Evolutionary conservation across 2,113 vertebrate species (phyloP), one percentile per base, ranked within the genome.

Genomic region (Ochotona curzoniae): DNA sequence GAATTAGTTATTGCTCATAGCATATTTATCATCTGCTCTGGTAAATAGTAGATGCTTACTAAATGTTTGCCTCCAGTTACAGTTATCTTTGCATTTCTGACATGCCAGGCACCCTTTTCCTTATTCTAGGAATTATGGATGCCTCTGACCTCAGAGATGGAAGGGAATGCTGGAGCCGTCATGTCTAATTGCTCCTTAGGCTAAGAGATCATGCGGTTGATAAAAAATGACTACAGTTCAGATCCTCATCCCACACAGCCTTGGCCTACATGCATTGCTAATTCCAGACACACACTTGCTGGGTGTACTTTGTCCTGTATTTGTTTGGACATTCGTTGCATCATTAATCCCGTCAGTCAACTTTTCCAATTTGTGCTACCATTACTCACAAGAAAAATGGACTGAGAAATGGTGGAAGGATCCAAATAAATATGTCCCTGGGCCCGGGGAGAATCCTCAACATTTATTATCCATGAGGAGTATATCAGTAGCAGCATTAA

Each of bases 291-390:
- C 23, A 32, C 15, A 60, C 8, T 76, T 76, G 26, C 70, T 75
- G 89, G 67, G 49, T 83, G 15, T 80, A 54, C 17, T 86, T 87
- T 83, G 71, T 73, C 64, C 17, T 70, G 1, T 35, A 66, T 83
- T 81, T 85, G 44, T 93, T 63, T 47, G 67, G 32, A 57, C 3
- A 21, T 8, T 89, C 18, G 54, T 6, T 87, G 35, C 13, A 83
- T 61, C 15, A 51, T 87, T 79, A 75, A 71, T 26, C 66, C 8
- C 51, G 21, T 54, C 35, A 66, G 25, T 76, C 47, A 61, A 7
- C 49, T 89, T 89, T 89, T 47, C 51, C 91, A 35, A 86, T 28
- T 51, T 76, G 25, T 89, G 88, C 7, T 35, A 80, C 23, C 12
- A 21, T 51, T 66, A 90, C n/a, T 87, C 35, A 80, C 15, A 47